Percentiles rank a stretch among this genome's conserved stretches.
phyloP scores from a whole-genome alignment of 1,140 invertebrate species.

The Leptonema lineaticorne region DNA sequence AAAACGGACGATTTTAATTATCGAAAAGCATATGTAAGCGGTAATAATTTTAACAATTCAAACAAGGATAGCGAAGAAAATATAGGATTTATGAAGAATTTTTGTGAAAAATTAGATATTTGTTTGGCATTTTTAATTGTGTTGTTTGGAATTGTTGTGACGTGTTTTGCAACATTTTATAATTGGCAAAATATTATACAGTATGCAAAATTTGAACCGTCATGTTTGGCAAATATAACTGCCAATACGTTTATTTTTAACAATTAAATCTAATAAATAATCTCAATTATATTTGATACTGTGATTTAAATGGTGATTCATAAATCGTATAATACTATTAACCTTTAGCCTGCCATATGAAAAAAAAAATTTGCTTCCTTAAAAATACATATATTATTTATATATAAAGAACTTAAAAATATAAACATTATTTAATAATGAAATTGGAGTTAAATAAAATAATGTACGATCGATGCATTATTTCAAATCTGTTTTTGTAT shows the following conservation, averaged over 20 bases:
- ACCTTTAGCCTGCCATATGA: too few relatives aligned
- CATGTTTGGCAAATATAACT: constrained; percentile 63
- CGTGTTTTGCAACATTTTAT: constrained; percentile 61
- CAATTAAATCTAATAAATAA: background rate
- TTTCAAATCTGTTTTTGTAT: too few relatives aligned
- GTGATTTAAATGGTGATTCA: too few relatives aligned
- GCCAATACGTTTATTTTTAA: constrained; percentile 34
- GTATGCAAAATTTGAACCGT: constrained; percentile 62
- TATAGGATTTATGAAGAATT: background rate
- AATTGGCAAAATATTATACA: constrained; percentile 61
- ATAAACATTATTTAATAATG: too few relatives aligned
- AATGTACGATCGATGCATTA: too few relatives aligned
- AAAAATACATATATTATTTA: too few relatives aligned
- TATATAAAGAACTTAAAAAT: too few relatives aligned
- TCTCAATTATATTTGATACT: background rate
- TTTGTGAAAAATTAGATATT: constrained; percentile 43
- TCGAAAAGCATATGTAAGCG: constrained; percentile 35
- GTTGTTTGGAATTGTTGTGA: constrained; percentile 59
- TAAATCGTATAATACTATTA: too few relatives aligned
- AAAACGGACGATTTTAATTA: constrained; percentile 35
- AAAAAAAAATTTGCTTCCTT: too few relatives aligned
- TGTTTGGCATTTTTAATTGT: constrained; percentile 55
- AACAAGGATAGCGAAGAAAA: background rate
- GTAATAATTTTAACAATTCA: background rate
- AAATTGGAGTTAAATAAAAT: too few relatives aligned